These are phyloP conservation scores for Coronaproctus castanopsis DNA, from an alignment of 2,888 invertebrate species.

Conservation along the genomic window DNA sequence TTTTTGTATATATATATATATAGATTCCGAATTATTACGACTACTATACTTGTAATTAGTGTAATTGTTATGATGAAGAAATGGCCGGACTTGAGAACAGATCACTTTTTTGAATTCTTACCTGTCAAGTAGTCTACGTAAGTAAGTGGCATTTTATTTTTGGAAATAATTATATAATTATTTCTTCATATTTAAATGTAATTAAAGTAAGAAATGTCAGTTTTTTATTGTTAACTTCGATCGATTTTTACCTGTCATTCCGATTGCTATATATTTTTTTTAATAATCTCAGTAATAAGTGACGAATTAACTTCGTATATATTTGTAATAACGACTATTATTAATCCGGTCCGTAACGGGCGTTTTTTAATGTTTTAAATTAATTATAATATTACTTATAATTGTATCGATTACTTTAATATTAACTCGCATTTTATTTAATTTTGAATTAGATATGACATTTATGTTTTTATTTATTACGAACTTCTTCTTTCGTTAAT, in stretches of 20 bases:
- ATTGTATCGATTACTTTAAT: too few species aligned
- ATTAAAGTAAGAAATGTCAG: neutral
- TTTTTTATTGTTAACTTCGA: neutral
- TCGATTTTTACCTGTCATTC: neutral
- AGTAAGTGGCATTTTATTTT: neutral
- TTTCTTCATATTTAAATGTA: neutral
- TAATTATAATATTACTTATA: too few species aligned
- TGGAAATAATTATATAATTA: neutral
- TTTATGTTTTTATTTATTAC: too few species aligned
- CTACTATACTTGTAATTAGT: constrained; percentile 56
- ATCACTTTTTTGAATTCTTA: constrained; percentile 14
- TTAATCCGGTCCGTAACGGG: too few species aligned
- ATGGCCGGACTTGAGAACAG: constrained; percentile 54
- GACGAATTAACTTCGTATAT: too few species aligned
- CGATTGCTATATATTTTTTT: neutral
- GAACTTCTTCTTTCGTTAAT: too few species aligned
- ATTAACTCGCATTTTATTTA: too few species aligned
- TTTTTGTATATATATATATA: constrained; percentile 24
- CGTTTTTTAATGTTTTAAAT: too few species aligned
- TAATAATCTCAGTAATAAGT: too few species aligned
- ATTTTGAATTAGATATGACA: too few species aligned
- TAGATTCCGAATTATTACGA: constrained; percentile 71
- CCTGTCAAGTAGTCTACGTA: constrained; percentile 11
- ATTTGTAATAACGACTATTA: too few species aligned
- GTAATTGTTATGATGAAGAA: constrained; percentile 68